Evolutionary conservation across 1,140 invertebrate species (phyloP).

Genomic region (Macrocentrus cingulum): DNA sequence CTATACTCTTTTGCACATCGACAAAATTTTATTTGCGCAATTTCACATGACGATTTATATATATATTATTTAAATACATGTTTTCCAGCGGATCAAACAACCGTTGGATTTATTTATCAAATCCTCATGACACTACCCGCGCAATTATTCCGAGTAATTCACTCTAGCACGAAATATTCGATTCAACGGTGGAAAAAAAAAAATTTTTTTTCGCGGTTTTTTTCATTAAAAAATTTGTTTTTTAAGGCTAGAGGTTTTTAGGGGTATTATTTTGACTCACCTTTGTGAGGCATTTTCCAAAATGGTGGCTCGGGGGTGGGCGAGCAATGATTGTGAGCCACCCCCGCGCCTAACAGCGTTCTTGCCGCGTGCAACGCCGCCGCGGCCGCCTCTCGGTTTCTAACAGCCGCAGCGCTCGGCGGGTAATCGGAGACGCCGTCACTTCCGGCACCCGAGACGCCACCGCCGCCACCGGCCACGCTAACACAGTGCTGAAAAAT

Average conservation of each 20-base stretch:
- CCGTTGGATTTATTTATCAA: slow-evolving; percentile 10
- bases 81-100: slow-evolving; percentile 6
- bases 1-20: not conserved
- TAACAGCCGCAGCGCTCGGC: slow-evolving; percentile 57
- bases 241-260: not conserved
- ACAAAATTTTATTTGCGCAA: not conserved
- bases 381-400: slow-evolving; percentile 56
- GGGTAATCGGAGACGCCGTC: slow-evolving; percentile 56
- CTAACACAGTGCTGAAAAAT: slow-evolving; percentile 50
- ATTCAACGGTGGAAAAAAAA: too few relatives aligned
- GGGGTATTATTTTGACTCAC: slow-evolving; percentile 41
- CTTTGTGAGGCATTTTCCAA: slow-evolving; percentile 66
- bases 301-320: slow-evolving; percentile 62
- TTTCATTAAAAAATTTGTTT: not conserved
- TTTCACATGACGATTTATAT: not conserved
- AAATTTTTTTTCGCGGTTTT: not conserved
- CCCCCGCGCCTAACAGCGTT: slow-evolving; percentile 61
- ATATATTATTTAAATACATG: not conserved
- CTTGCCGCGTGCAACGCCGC: slow-evolving; percentile 60
- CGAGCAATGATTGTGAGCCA: slow-evolving; percentile 59
- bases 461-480: slow-evolving; percentile 40
- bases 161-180: too few relatives aligned
- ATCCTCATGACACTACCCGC: slow-evolving; percentile 7
- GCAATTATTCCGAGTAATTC: too few relatives aligned
- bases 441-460: slow-evolving; percentile 44